Evolutionary conservation across 2,797 vertebrate genomes (phyloP).

Genomic region (Graptemys geographica): DNA sequence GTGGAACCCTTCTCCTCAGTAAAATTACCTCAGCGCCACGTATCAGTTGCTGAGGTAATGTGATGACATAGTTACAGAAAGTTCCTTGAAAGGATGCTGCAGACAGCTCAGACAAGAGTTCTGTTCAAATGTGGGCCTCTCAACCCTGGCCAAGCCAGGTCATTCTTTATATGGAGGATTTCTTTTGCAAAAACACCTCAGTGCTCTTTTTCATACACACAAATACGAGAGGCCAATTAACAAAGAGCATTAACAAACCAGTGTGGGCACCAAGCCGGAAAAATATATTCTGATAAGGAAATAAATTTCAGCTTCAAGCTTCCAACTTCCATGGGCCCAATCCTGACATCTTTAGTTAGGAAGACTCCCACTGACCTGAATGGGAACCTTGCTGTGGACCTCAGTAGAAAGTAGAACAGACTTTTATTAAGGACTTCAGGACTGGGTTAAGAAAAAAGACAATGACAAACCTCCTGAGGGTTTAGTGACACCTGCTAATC

Average conservation of each 20-base stretch:
- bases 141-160: not conserved
- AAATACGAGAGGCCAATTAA: not conserved
- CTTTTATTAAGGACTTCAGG: not conserved
- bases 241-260: not conserved
- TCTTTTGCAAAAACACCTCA: not conserved
- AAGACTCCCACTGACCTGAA: not conserved
- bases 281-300: not conserved
- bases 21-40: not conserved
- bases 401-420: not conserved
- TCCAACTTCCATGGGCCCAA: not conserved
- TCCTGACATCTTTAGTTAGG: not conserved
- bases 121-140: not conserved
- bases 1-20: not conserved
- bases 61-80: not conserved
- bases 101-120: not conserved
- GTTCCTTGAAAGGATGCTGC: not conserved
- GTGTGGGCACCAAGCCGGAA: not conserved
- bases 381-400: not conserved
- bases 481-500: not conserved
- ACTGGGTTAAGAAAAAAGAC: not conserved
- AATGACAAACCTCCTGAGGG: not conserved
- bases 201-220: not conserved
- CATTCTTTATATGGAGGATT: not conserved
- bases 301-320: not conserved
- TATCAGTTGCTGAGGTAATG: not conserved